Evolutionary conservation across 2,113 vertebrate genomes (phyloP).

Genomic region (Ranitomeya imitator): DNA sequence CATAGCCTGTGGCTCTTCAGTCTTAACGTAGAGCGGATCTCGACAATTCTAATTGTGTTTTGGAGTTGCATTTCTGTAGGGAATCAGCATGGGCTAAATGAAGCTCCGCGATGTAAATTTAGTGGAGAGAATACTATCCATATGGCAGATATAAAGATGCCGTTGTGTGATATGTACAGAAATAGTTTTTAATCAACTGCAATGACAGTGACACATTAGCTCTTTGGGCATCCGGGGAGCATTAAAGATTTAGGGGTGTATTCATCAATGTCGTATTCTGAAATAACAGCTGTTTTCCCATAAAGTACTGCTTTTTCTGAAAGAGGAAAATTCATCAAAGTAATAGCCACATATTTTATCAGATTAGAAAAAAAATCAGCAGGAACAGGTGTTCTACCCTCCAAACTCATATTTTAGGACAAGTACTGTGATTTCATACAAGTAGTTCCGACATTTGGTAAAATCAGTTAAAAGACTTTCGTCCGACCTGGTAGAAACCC

Average conservation of each 20-base stretch:
- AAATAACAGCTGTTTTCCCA: slow-evolving; percentile 46
- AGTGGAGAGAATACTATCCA: slow-evolving; percentile 28
- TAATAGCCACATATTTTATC: slow-evolving; percentile 46
- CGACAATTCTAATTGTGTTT: slow-evolving; percentile 28
- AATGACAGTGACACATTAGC: slow-evolving; percentile 47
- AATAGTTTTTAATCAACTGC: slow-evolving; percentile 50
- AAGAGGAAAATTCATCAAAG: slow-evolving; percentile 46
- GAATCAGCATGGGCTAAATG: slow-evolving; percentile 49
- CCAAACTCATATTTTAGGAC: slow-evolving; percentile 24
- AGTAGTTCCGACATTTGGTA: slow-evolving; percentile 1
- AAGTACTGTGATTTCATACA: slow-evolving; percentile 24
- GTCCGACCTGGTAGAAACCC: neutral
- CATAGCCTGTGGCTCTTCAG: neutral
- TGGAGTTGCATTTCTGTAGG: slow-evolving; percentile 18
- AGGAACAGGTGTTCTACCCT: slow-evolving; percentile 39
- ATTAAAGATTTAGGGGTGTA: slow-evolving; percentile 44
- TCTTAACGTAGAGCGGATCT: slow-evolving; percentile 23
- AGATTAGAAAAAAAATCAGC: slow-evolving; percentile 37
- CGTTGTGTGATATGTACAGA: slow-evolving; percentile 44
- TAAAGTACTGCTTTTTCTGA: slow-evolving; percentile 35
- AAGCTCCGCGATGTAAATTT: slow-evolving; percentile 41
- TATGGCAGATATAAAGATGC: slow-evolving; percentile 47
- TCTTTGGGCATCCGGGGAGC: slow-evolving; percentile 43
- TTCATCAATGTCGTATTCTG: slow-evolving; percentile 38
- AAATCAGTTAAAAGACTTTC: neutral